Conservation (phyloP, 2,113 vertebrate species). For the Callipepla californica region DNA sequence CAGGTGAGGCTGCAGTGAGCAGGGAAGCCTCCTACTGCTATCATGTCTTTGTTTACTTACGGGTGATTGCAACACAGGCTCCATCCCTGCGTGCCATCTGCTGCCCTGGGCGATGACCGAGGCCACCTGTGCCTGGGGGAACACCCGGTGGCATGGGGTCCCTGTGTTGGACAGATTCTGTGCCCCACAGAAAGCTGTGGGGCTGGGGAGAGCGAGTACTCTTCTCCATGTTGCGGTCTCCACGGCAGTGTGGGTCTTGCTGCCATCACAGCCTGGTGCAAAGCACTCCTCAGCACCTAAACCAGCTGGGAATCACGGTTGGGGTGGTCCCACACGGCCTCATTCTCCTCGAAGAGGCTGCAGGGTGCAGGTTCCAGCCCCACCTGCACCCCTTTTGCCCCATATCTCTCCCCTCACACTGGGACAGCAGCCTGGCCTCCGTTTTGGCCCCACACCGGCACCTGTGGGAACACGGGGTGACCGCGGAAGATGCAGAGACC, state of each 20-base stretch:
- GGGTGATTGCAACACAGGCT: background rate
- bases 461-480: accelerated
- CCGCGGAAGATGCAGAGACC: accelerated
- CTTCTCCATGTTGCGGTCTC: accelerated
- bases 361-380: accelerated
- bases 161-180: accelerated
- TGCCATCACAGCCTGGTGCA: accelerated
- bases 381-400: background rate
- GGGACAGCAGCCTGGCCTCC: accelerated
- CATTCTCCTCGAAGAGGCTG: accelerated
- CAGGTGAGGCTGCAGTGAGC: accelerated
- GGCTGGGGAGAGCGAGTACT: too few relatives aligned
- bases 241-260: background rate
- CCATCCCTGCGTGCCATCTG: background rate
- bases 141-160: background rate
- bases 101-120: background rate
- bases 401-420: background rate
- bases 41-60: background rate
- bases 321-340: accelerated
- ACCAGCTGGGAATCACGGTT: background rate
- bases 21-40: background rate
- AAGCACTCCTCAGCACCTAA: background rate
- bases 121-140: background rate
- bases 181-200: accelerated
- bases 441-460: background rate